These are phyloP conservation scores for Benthosema pterotum DNA, from an alignment of 2,797 vertebrate genomes.

Conservation along the genomic window DNA sequence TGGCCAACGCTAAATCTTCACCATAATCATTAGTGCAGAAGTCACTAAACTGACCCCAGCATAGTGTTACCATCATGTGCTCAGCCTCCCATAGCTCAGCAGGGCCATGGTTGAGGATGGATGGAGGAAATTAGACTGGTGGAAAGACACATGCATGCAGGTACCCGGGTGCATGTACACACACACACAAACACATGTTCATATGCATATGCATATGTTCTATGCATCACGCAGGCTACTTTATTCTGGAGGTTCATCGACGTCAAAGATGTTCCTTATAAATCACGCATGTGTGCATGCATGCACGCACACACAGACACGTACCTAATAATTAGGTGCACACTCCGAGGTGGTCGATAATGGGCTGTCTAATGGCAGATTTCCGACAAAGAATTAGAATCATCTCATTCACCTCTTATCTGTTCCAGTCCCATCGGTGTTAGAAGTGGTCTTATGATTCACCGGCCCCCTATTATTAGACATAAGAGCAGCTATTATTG, in stretches of 20 bases:
- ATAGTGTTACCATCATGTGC: neutral
- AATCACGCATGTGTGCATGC: slow-evolving; percentile 47
- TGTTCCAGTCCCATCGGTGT: no score
- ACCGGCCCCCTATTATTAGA: no score
- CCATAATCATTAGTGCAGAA: neutral
- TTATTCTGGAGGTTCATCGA: no score
- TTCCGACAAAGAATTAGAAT: no score
- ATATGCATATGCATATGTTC: no score
- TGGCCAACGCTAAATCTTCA: neutral
- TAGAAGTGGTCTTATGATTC: no score
- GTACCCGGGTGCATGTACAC: neutral
- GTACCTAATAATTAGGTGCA: no score
- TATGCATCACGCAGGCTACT: neutral
- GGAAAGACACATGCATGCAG: neutral
- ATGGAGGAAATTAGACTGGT: slow-evolving; percentile 1
- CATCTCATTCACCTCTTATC: no score
- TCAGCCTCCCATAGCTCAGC: slow-evolving; percentile 3
- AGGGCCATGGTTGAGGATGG: neutral
- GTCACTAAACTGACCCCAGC: slow-evolving; percentile 1
- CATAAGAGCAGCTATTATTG: no score
- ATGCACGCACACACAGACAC: no score
- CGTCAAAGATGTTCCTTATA: slow-evolving; percentile 22
- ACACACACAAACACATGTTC: neutral
- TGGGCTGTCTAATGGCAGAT: no score
- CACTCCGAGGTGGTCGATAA: no score